Base-by-base conservation (phyloP, 2,888 invertebrate genomes). In the Amphipyra tragopoginis region DNA sequence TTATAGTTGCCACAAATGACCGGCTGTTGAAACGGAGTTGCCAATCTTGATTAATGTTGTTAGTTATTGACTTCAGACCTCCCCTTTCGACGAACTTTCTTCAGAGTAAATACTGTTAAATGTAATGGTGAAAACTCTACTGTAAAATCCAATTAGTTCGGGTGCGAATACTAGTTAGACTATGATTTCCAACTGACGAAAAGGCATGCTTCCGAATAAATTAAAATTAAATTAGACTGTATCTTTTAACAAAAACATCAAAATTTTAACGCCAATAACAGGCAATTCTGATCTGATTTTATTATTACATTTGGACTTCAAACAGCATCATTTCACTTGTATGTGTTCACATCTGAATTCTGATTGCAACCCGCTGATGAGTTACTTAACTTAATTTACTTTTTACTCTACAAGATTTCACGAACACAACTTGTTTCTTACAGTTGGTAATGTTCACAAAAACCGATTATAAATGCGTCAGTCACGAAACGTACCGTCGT, bases 401-500 rank as follows among this genome's bases (percentile, higher is more conserved):
- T 79, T 70, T 57, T 49, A 40, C 42, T 56, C 26, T 10, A 39
- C 45, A 60, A 38, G 36, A 50, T 68, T 65, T 69, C 65, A 65
- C 51, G 52, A 65, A 44, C 58, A 59, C 55, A 77, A 67, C 60
- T 70, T 60, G 70, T 73, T 75, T 74, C 77, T 52, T 71, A 64
- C 63, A 70, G 75, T 77, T 72, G 65, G 36, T 75, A 62, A 75
- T 79, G 76, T 53, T 63, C 68, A 76, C 77, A 86, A 82, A 83
- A 85, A 84, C 61, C 64, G 67, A 56, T 55, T 57, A 21, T 21
- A 21, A 21, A 64, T 52, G 60, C 71, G 67, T 81, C 75, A 77
- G 83, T 85, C 86, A 86, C 86, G 86, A 82, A 72, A 77, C 63
- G 65, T 70, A 78, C 59, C 62, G 66, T 71, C 55, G 72, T 55